Conservation (phyloP, 2,797 vertebrate species). For the Onychomys torridus region DNA sequence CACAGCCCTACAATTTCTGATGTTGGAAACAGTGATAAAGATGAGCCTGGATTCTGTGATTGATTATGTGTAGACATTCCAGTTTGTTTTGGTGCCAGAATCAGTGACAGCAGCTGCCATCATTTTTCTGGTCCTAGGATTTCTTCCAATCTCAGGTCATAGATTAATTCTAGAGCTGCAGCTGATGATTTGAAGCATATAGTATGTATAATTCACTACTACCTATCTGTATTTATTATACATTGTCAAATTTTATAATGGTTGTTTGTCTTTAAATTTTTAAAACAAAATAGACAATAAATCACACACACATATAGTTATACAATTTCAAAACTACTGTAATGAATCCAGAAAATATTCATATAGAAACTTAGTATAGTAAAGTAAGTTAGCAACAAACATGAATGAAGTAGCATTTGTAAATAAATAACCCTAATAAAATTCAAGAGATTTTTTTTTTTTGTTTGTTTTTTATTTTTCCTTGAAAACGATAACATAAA, state of each 20-base stretch:
- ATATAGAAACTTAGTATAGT: constrained; percentile 66
- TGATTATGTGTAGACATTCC: neutral
- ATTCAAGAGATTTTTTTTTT: neutral
- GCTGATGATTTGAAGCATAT: constrained; percentile 20
- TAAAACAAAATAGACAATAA: constrained; percentile 71
- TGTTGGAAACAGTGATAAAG: constrained; percentile 8
- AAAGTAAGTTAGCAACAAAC: constrained; percentile 70
- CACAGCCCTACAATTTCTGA: neutral
- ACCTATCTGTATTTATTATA: constrained; percentile 72
- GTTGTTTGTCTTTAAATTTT: constrained; percentile 66
- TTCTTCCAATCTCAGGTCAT: constrained; percentile 22
- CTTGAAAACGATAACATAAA: neutral
- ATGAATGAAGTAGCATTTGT: constrained; percentile 9
- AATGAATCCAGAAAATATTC: constrained; percentile 79
- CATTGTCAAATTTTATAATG: constrained; percentile 69
- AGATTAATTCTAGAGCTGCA: constrained; percentile 38
- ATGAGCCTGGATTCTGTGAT: neutral
- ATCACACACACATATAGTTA: constrained; percentile 63
- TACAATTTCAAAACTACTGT: constrained; percentile 76
- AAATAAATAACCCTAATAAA: constrained; percentile 30
- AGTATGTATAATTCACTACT: constrained; percentile 45
- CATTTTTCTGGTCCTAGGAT: constrained; percentile 44
- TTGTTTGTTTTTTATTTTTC: neutral
- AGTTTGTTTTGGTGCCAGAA: constrained; percentile 48
- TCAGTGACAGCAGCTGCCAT: constrained; percentile 21